Conservation (phyloP, 1,140 invertebrate genomes). For the Drosophila nasuta region DNA sequence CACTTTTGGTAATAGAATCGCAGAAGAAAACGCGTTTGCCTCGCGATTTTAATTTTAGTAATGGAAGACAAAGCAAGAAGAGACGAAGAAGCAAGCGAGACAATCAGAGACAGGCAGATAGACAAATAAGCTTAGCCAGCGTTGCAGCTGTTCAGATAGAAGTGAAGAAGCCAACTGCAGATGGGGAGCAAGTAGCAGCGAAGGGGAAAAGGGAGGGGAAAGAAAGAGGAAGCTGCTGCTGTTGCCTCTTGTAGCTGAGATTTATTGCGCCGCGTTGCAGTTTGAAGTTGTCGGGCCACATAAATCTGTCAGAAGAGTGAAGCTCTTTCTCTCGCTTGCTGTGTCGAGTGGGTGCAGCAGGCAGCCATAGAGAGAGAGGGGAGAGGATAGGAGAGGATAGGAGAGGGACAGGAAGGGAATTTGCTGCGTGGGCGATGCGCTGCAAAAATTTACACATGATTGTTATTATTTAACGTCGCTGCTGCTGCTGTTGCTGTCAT, state of each 20-base stretch:
- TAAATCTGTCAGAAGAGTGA: conserved; percentile 62
- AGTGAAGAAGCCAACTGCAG: neutral
- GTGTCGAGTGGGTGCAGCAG: conserved; percentile 9
- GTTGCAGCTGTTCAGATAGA: conserved; percentile 30
- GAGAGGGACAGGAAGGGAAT: neutral
- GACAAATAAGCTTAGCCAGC: conserved; percentile 76
- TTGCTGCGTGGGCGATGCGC: neutral
- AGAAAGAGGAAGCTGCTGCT: neutral
- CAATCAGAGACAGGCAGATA: conserved; percentile 12
- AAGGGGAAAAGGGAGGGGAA: neutral
- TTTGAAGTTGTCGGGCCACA: conserved; percentile 74
- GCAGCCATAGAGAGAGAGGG: neutral
- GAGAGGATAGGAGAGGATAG: too few relatives aligned
- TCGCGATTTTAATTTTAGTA: conserved; percentile 80
- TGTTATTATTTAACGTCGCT: conserved; percentile 78
- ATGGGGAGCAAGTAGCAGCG: neutral
- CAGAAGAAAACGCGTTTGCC: conserved; percentile 53
- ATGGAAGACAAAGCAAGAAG: conserved; percentile 76
- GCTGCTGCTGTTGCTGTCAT: conserved; percentile 62
- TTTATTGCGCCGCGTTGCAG: conserved; percentile 77
- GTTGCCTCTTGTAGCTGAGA: conserved; percentile 57
- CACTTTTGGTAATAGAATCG: conserved; percentile 81
- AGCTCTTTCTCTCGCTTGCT: neutral
- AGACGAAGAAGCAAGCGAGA: conserved; percentile 27
- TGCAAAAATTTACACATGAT: conserved; percentile 72